Percentiles rank a stretch among this genome's conserved stretches.
Evolutionary conservation across 2,797 vertebrate genomes (phyloP).

Genomic region (Rhabdophis nuchalis): DNA sequence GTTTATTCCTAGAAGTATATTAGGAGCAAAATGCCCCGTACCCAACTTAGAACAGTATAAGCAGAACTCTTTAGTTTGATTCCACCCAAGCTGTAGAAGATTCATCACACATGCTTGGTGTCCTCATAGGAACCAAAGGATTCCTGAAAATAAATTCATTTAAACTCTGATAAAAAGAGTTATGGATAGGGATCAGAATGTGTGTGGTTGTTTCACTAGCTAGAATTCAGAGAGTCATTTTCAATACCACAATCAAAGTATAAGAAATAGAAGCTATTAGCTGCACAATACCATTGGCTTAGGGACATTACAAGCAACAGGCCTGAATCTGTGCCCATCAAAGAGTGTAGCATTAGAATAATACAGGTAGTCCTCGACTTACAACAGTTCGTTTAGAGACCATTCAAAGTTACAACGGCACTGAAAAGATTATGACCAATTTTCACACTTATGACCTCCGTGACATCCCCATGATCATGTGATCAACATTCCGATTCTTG

Average conservation of each 20-base stretch:
- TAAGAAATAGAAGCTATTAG: not conserved
- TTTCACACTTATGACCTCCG: too few species aligned
- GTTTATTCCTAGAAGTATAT: slow-evolving; percentile 9
- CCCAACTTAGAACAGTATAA: not conserved
- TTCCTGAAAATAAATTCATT: not conserved
- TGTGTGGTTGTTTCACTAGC: not conserved
- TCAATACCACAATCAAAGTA: not conserved
- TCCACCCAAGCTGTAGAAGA: not conserved
- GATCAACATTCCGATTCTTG: too few species aligned
- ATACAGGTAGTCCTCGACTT: not conserved
- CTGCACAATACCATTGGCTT: not conserved
- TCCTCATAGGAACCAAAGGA: not conserved
- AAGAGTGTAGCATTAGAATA: not conserved
- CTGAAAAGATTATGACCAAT: too few species aligned
- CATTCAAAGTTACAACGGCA: too few species aligned
- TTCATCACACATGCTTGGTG: not conserved
- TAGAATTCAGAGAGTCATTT: not conserved
- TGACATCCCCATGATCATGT: too few species aligned
- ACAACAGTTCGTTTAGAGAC: too few species aligned
- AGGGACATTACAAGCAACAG: not conserved
- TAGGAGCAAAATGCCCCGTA: not conserved
- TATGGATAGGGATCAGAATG: not conserved
- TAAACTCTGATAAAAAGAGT: not conserved
- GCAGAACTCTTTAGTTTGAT: not conserved
- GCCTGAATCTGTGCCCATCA: not conserved